Evolutionary conservation across 1,140 invertebrate species (phyloP).

Genomic region (Teleopsis dalmanni): DNA sequence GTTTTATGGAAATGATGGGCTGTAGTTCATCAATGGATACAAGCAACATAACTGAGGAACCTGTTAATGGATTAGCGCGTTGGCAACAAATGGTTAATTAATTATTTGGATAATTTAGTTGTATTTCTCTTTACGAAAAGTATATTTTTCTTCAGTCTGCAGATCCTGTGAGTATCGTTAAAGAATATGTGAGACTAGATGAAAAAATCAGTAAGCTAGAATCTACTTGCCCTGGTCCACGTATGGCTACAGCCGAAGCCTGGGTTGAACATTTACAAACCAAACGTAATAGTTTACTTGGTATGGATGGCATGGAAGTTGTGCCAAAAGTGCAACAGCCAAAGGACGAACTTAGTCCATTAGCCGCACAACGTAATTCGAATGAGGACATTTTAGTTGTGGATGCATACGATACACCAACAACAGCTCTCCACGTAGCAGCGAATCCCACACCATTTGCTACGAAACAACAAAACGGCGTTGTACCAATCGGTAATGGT

Average conservation of each 20-base stretch:
- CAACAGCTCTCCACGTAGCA: background rate
- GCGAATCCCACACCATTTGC: background rate
- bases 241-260: conserved; percentile 36
- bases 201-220: conserved; percentile 40
- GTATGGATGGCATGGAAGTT: conserved; percentile 21
- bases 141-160: background rate
- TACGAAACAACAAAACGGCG: background rate
- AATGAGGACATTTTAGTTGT: background rate
- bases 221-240: conserved; percentile 31
- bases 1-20: conserved; percentile 23
- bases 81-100: conserved; percentile 17
- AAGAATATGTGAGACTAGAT: conserved; percentile 33
- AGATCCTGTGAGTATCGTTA: conserved; percentile 19
- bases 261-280: conserved; percentile 38
- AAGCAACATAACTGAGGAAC: conserved; percentile 19
- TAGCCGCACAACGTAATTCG: conserved; percentile 4
- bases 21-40: conserved; percentile 40
- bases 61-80: conserved; percentile 14
- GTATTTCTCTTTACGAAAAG: no score
- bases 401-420: conserved; percentile 6
- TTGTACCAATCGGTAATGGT: conserved; percentile 2
- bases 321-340: background rate
- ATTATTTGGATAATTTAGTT: no score
- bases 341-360: background rate
- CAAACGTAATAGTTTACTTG: conserved; percentile 30